These are phyloP conservation scores for Echinarachnius parma DNA, from an alignment of 53 echinoderm and acorn worm species.

Conservation along the genomic window DNA sequence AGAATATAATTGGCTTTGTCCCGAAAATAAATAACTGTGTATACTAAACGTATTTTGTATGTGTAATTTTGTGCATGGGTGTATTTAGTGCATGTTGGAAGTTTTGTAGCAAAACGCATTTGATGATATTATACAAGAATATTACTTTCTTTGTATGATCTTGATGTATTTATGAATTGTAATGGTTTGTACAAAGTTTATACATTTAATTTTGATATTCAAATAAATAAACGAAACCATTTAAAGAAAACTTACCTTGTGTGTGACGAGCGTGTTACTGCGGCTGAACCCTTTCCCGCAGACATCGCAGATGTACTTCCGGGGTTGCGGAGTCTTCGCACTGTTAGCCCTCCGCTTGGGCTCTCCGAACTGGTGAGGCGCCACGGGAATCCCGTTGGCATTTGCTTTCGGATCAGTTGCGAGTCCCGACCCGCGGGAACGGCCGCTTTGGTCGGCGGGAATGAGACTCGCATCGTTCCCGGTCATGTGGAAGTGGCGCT, in stretches of 20 bases:
- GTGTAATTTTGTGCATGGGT: too few species aligned
- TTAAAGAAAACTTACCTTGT: slow-evolving; percentile 71
- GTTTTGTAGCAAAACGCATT: too few species aligned
- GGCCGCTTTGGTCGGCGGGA: background rate
- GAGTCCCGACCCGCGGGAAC: too few species aligned
- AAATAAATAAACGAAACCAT: too few species aligned
- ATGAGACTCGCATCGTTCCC: background rate
- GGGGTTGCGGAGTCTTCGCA: slow-evolving; percentile 72
- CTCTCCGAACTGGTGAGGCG: background rate
- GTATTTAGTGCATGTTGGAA: too few species aligned
- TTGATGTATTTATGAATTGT: too few species aligned
- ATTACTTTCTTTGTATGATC: too few species aligned
- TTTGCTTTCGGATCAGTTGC: too few species aligned
- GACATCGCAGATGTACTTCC: slow-evolving; percentile 94
- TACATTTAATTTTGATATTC: background rate
- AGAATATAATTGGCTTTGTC: too few species aligned
- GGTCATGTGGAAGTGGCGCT: background rate
- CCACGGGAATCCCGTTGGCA: slow-evolving; percentile 4
- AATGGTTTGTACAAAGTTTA: background rate
- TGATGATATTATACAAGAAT: too few species aligned
- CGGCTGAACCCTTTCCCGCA: slow-evolving; percentile 97
- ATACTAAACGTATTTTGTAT: too few species aligned
- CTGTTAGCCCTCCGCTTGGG: slow-evolving; percentile 30
- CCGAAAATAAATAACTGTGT: too few species aligned
- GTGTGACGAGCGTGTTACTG: slow-evolving; percentile 96